Evolutionary conservation across 2,888 invertebrate genomes (phyloP), one percentile per base, ranked within the genome.

Genomic region (Caenorhabditis drosophilae): DNA sequence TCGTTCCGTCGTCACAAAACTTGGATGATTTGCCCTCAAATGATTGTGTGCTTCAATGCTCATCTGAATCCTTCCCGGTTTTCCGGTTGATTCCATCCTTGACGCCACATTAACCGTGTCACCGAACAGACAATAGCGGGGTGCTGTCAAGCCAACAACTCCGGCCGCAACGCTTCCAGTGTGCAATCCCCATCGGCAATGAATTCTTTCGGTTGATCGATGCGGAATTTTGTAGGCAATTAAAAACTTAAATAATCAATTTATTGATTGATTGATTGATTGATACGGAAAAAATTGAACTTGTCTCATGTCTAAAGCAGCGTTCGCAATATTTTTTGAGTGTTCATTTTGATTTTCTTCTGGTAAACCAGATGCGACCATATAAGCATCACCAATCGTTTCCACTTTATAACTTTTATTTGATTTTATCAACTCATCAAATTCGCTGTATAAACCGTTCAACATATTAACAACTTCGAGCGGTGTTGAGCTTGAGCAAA

Each of bases 121-220:
- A 12, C 81, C 81, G 44, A 81, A 81, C 1, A 81, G 70, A 66
- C 81, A 81, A 48, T 82, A 81, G 18, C 81, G 51, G 0, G 81
- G 81, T 31, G 79, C 76, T 11, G 76, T 73, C 31, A 79, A 48
- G 15, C 81, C 81, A 25, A 81, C 77, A 12, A 81, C 81, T 25
- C 81, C 81, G 11, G 79, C 79, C 26, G 79, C 80, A 6, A 78
- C 78, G 3, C 73, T 25, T 20, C 81, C 81, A 7, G 77, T 75
- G 55, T 81, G 81, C 61, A 81, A 78, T 27, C 81, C 81, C 80
- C 79, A 79, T 27, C 81, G 75, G 42, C 79, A 77, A n/a, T 69
- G 67, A 31, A 80, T 69, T 18, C 78, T 69, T n/a, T 67, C 50
- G 18, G 53, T 51, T 2, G 63, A 58, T 12, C 70, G 68, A 53